phyloP scores from a whole-genome alignment of 2,113 vertebrate species.

The Diadophis punctatus region DNA sequence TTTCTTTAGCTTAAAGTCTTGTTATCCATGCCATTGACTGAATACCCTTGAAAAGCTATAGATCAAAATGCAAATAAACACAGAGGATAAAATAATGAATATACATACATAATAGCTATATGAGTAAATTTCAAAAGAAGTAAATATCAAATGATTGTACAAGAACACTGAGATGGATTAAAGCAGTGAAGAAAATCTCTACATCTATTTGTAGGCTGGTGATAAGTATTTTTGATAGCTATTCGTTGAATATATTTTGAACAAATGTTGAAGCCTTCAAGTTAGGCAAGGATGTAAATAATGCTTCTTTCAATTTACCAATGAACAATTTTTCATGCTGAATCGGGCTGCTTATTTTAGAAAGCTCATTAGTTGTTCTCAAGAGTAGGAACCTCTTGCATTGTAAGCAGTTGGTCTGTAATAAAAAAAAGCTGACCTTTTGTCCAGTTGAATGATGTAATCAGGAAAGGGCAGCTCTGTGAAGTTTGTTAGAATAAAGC shows the following conservation, averaged over 20 bases:
- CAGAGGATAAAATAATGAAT: neutral
- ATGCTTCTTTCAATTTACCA: neutral
- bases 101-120: too few species aligned
- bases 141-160: neutral
- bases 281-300: neutral
- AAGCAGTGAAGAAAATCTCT: neutral
- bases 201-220: neutral
- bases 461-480: neutral
- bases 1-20: neutral
- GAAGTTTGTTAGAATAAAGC: neutral
- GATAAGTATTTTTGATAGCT: neutral
- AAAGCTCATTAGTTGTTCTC: neutral
- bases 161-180: neutral
- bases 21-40: neutral
- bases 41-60: neutral
- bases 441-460: neutral
- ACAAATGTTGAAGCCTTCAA: neutral
- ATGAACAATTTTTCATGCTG: neutral
- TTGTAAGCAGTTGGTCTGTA: neutral
- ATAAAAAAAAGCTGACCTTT: neutral
- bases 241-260: neutral
- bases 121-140: neutral
- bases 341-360: neutral
- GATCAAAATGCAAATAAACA: neutral
- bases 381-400: neutral